phyloP scores from a whole-genome alignment of 1,140 invertebrate species.

The Chrysomallon squamiferum region DNA sequence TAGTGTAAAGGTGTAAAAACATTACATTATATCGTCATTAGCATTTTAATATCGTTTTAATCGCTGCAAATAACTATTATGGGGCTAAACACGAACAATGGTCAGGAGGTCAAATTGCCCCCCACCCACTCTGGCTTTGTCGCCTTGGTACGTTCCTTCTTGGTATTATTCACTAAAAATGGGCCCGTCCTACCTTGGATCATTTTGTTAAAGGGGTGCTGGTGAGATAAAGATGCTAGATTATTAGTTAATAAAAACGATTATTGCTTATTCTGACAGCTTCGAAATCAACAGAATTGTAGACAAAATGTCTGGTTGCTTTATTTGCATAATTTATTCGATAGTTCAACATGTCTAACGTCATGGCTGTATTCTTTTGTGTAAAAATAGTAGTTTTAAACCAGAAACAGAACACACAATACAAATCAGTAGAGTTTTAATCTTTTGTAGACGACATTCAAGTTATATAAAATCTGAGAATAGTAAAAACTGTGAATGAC shows the following conservation, averaged over 20 bases:
- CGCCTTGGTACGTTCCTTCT: constrained; percentile 21
- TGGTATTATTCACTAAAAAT: constrained; percentile 13
- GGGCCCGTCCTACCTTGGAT: constrained; percentile 22
- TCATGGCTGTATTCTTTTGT: neutral
- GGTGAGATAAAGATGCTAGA: neutral
- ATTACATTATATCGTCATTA: neutral
- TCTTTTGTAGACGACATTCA: no score
- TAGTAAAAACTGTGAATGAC: no score
- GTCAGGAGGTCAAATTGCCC: neutral
- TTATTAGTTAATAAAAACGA: no score
- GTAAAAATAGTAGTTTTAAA: neutral
- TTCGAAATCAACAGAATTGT: neutral
- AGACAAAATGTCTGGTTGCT: neutral
- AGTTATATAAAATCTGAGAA: no score
- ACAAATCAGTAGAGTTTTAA: no score
- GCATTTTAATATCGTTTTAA: neutral
- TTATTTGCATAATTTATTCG: no score
- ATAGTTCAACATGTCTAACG: no score
- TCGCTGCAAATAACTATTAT: neutral
- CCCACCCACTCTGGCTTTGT: constrained; percentile 2
- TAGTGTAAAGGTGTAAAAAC: neutral
- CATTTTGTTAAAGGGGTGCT: constrained; percentile 17
- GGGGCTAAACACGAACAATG: neutral
- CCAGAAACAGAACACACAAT: no score
- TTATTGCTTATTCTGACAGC: no score